Evolutionary conservation across 2,888 invertebrate genomes (phyloP), one percentile per base, ranked within the genome.

Genomic region (Nebria brevicollis): DNA sequence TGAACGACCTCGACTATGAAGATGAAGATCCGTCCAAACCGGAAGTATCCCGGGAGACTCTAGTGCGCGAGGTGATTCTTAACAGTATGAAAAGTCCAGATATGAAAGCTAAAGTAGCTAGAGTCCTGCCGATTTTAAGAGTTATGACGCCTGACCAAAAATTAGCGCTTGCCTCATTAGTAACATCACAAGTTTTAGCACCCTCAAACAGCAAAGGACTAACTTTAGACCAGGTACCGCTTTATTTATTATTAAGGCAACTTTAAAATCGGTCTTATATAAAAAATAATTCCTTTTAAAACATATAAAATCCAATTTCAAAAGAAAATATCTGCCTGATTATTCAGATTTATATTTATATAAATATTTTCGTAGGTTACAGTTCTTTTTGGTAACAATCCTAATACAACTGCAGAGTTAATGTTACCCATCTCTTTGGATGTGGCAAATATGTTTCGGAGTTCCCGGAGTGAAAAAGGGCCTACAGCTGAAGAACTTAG

Each of bases 371-470:
- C 90, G 70, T 89, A 93, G 92, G 91, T 92, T 84, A 91, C 91
- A 86, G 90, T 92, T 92, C 93, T 86, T 0, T 81, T 81, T 15
- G 91, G 91, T 83, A 90, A 91, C 85, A 90, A 90, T 84, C 89
- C 89, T 82, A 92, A 92, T 86, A 89, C 90, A 1, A 90, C 90
- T 15, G 88, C 91, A 83, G 91, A 92, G 77, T 88, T 93, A 42
- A 90, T 93, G 89, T 87, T 94, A 79, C 94, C 94, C 10, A 92
- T 93, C 83, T 90, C 93, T 82, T 90, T 92, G 84, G 93, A 94
- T 86, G 91, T 93, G 87, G 93, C 93, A 0, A 93, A 93, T 86
- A 89, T 93, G 82, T 91, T 93, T 76, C 90, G 91, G 80, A 90
- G 88, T 73, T 77, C 75, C 3, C 20, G 77, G 13, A 75, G 42